A percentile compares a stretch with the other conserved stretches of the same genome.
phyloP scores from a whole-genome alignment of 2,797 vertebrate genomes.

The Tolypeutes matacus region DNA sequence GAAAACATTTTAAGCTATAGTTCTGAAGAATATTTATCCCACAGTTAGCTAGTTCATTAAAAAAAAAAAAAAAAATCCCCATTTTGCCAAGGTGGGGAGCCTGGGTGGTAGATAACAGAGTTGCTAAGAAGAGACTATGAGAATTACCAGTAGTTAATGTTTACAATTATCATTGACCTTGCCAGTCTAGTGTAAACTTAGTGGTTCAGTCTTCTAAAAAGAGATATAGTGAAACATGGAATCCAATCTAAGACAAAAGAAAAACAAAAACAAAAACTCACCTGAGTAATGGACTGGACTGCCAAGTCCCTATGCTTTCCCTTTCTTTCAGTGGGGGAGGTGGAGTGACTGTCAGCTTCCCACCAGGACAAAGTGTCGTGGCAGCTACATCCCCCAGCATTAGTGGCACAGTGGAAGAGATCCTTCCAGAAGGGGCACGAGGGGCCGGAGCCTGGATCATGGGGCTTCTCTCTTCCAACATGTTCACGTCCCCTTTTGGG shows the following conservation, averaged over 20 bases:
- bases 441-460: neutral
- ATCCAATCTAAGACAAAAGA: neutral
- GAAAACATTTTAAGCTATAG: neutral
- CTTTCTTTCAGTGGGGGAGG: neutral
- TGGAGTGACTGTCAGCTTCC: neutral
- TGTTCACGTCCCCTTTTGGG: neutral
- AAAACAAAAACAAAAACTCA: neutral
- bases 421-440: neutral
- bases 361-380: neutral
- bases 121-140: neutral
- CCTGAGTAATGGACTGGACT: neutral
- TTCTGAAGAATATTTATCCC: neutral
- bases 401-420: neutral
- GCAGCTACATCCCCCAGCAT: neutral
- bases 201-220: neutral
- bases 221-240: constrained; percentile 5
- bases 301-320: neutral
- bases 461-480: neutral
- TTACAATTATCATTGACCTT: neutral
- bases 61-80: neutral
- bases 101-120: neutral
- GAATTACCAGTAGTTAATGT: neutral
- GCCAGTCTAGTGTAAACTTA: neutral
- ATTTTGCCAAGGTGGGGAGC: neutral
- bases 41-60: neutral